A percentile compares a stretch with the other conserved stretches of the same genome.
These are phyloP conservation scores for Cartodere bifasciata DNA, from an alignment of 2,888 invertebrate species.

Conservation along the genomic window DNA sequence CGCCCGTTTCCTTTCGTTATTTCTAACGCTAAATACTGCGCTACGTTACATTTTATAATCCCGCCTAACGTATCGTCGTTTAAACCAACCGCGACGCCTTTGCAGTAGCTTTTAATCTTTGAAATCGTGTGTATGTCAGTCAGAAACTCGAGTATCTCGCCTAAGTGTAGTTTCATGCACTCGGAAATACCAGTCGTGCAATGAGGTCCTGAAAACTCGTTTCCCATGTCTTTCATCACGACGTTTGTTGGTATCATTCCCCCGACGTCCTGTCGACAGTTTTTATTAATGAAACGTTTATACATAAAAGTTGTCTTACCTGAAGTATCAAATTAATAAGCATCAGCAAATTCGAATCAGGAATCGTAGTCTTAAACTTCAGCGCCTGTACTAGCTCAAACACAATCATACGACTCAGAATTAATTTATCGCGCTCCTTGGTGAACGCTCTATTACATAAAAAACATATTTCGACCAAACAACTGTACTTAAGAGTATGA, in stretches of 20 bases:
- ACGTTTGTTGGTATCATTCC: constrained; percentile 71
- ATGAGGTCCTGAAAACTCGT: constrained; percentile 36
- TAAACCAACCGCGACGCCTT: constrained; percentile 51
- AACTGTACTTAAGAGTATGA: constrained; percentile 64
- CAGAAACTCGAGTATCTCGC: constrained; percentile 88
- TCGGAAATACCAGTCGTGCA: constrained; percentile 83
- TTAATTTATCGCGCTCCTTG: constrained; percentile 86
- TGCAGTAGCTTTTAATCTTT: constrained; percentile 49
- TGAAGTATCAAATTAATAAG: constrained; percentile 80
- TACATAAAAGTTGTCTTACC: constrained; percentile 33
- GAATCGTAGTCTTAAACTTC: constrained; percentile 87
- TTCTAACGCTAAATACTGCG: constrained; percentile 87
- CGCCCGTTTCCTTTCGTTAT: constrained; percentile 77
- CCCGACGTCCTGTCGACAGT: constrained; percentile 56
- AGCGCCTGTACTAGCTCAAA: constrained; percentile 91
- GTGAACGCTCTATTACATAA: constrained; percentile 81
- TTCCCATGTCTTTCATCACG: constrained; percentile 44
- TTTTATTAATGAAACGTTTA: constrained; percentile 8
- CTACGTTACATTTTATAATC: constrained; percentile 88
- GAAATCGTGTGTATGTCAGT: constrained; percentile 92
- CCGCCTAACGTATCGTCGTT: constrained; percentile 96
- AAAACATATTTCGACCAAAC: constrained; percentile 77
- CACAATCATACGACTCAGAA: constrained; percentile 81
- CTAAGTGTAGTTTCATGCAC: constrained; percentile 82
- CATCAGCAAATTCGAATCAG: constrained; percentile 87